Conservation (phyloP, 2,888 invertebrate species). For the Allygus modestus region DNA sequence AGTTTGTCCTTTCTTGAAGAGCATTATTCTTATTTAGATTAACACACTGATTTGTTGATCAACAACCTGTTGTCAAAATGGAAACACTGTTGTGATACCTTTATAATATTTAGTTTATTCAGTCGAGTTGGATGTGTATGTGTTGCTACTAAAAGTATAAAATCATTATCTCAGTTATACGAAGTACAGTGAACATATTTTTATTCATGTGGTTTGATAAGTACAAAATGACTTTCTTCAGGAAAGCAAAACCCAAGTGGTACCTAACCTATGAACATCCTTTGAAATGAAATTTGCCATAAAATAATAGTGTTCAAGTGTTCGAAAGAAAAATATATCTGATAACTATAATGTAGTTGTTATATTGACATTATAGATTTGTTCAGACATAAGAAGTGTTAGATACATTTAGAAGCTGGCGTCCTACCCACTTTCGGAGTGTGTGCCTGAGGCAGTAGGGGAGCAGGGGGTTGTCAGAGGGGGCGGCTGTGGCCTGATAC, state of each 20-base stretch:
- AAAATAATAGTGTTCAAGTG: neutral
- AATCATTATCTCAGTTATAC: neutral
- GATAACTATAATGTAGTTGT: conserved; percentile 33
- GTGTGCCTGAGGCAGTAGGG: conserved; percentile 76
- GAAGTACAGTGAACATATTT: neutral
- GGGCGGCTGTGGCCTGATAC: conserved; percentile 84
- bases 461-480: conserved; percentile 87
- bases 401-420: conserved; percentile 72
- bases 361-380: neutral
- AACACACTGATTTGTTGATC: conserved; percentile 54
- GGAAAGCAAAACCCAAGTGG: conserved; percentile 45
- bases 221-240: conserved; percentile 46
- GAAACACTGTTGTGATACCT: conserved; percentile 38
- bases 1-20: neutral
- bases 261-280: conserved; percentile 41
- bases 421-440: conserved; percentile 75
- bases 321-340: neutral
- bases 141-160: neutral
- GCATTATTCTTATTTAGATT: neutral
- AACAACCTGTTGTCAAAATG: conserved; percentile 59
- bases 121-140: neutral
- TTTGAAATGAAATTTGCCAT: neutral
- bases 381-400: conserved; percentile 22
- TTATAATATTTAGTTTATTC: neutral
- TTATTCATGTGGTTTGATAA: conserved; percentile 45